Percentiles rank a stretch among this genome's conserved stretches.
Conservation (phyloP, 2,113 vertebrate species). For the Pseudorectes ferrugineus region DNA sequence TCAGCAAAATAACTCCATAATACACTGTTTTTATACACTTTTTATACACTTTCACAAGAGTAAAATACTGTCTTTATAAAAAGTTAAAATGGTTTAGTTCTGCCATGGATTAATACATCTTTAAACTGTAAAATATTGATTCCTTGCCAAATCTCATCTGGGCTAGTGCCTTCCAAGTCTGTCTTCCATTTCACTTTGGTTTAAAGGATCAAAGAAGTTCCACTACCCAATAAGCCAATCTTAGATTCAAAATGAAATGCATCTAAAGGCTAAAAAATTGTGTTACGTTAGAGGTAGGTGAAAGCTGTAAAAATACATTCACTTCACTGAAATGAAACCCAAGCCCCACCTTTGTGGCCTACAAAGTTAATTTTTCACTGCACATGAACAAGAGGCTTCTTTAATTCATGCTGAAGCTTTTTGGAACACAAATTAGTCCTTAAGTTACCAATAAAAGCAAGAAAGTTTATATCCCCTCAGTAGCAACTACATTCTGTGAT, state of each 20-base stretch:
- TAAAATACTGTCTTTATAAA: constrained; percentile 48
- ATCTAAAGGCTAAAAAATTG: neutral
- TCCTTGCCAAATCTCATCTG: constrained; percentile 35
- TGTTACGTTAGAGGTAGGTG: neutral
- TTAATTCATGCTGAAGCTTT: neutral
- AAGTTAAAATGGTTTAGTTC: constrained; percentile 31
- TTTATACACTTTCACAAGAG: neutral
- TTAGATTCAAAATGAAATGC: constrained; percentile 7
- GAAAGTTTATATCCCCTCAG: neutral
- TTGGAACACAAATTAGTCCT: neutral
- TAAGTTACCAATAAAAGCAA: neutral
- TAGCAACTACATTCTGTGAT: neutral
- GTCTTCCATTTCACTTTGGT: constrained; percentile 28
- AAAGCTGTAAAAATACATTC: neutral
- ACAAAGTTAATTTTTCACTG: neutral
- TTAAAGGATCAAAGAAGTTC: constrained; percentile 52
- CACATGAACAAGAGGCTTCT: neutral
- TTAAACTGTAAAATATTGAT: constrained; percentile 48
- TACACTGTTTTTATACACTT: neutral
- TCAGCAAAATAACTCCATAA: constrained; percentile 22
- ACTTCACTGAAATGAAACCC: neutral
- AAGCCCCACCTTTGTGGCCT: neutral
- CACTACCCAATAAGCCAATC: neutral
- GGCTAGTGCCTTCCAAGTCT: neutral
- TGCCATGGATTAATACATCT: constrained; percentile 36